Percentiles rank a stretch among this genome's conserved stretches.
Conservation (phyloP, 2,888 invertebrate species). For the Pasiphila rectangulata region DNA sequence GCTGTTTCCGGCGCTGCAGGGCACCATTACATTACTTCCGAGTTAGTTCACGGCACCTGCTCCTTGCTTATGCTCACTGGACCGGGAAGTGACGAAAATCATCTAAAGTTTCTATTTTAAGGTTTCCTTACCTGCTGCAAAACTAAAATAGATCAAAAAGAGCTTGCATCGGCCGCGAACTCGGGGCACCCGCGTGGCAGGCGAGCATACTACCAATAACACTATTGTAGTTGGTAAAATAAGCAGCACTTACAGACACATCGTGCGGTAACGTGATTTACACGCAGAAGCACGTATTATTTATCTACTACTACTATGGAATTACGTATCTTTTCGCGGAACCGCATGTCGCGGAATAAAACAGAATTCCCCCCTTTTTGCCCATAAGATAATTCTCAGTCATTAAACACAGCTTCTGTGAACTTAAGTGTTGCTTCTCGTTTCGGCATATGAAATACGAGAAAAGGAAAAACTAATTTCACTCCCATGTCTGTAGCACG, state of each 20-base stretch:
- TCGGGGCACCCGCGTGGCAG: constrained; percentile 82
- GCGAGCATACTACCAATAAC: constrained; percentile 80
- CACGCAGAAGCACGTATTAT: too few species aligned
- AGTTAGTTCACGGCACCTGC: constrained; percentile 14
- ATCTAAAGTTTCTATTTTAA: constrained; percentile 2
- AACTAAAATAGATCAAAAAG: neutral
- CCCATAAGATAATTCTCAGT: neutral
- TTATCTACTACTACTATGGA: too few species aligned
- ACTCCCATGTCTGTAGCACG: constrained; percentile 50
- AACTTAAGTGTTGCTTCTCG: neutral
- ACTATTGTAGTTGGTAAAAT: too few species aligned
- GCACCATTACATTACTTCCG: constrained; percentile 23
- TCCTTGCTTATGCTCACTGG: constrained; percentile 16
- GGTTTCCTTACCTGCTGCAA: neutral
- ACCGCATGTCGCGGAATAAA: too few species aligned
- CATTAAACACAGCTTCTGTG: neutral
- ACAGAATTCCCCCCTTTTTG: too few species aligned
- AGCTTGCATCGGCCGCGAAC: constrained; percentile 77
- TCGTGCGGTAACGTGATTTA: too few species aligned
- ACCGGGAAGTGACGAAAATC: constrained; percentile 4
- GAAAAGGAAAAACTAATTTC: constrained; percentile 43
- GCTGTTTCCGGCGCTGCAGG: constrained; percentile 16
- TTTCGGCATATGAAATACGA: constrained; percentile 2
- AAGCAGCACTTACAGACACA: too few species aligned
- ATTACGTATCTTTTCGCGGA: too few species aligned